Conservation (phyloP, 2,888 invertebrate species). For the Orchesellides sinensis region DNA sequence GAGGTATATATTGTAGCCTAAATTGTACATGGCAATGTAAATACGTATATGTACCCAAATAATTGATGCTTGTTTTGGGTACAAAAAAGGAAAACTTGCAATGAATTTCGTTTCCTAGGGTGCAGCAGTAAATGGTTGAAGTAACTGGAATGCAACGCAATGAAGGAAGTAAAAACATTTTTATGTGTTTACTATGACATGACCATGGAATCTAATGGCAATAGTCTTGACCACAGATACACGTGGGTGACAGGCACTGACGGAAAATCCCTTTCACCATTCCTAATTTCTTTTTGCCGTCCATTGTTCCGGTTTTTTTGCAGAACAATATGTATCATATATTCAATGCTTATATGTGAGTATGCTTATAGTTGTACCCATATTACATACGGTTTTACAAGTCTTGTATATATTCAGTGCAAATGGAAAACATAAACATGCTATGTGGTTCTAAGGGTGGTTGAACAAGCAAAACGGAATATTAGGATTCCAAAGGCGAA, state of each 20-base stretch:
- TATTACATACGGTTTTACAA: background rate
- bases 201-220: slow-evolving; percentile 6
- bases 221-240: slow-evolving; percentile 21
- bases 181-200: background rate
- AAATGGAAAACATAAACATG: background rate
- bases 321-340: background rate
- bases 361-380: background rate
- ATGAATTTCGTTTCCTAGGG: slow-evolving; percentile 5
- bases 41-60: no score
- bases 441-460: no score
- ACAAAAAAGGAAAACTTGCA: slow-evolving; percentile 15
- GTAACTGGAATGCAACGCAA: background rate
- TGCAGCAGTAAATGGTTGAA: background rate
- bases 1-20: no score
- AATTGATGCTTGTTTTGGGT: no score
- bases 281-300: slow-evolving; percentile 12
- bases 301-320: no score
- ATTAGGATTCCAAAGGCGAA: background rate
- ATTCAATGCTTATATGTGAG: no score
- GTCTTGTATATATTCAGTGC: background rate
- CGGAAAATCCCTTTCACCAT: slow-evolving; percentile 56
- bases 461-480: background rate
- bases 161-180: background rate
- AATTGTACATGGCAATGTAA: no score
- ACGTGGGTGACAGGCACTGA: slow-evolving; percentile 54